Conservation (phyloP, 1,140 invertebrate genomes). For the Spodoptera frugiperda region DNA sequence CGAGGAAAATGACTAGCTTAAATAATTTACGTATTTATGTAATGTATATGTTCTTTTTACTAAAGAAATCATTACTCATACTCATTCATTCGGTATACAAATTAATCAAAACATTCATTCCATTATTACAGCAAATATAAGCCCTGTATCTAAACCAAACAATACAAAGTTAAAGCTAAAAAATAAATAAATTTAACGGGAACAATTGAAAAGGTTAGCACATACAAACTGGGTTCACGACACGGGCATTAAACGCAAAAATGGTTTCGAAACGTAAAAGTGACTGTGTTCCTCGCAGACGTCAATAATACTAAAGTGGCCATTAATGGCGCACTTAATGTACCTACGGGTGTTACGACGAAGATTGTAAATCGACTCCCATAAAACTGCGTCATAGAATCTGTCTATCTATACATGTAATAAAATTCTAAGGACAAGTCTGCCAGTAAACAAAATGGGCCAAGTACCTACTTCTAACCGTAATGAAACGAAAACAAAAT, state of each 20-base stretch:
- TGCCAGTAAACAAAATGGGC: conserved; percentile 8
- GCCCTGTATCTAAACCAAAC: background rate
- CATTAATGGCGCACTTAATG: conserved; percentile 51
- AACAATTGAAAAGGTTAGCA: conserved; percentile 33
- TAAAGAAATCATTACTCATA: too few species aligned
- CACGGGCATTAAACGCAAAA: conserved; percentile 35
- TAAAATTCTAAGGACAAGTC: conserved; percentile 30
- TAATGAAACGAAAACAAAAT: conserved; percentile 25
- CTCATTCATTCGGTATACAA: too few species aligned
- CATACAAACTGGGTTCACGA: conserved; percentile 38
- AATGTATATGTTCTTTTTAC: too few species aligned
- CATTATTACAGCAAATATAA: too few species aligned
- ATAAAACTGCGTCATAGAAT: conserved; percentile 47
- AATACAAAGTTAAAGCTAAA: background rate
- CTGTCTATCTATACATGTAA: conserved; percentile 35
- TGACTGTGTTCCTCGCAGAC: conserved; percentile 45
- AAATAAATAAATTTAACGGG: background rate
- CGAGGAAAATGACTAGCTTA: too few species aligned
- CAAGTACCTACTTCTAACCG: background rate
- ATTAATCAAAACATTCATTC: too few species aligned
- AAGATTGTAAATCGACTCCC: conserved; percentile 49
- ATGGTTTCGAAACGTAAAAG: conserved; percentile 47
- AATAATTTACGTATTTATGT: too few species aligned
- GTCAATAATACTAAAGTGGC: conserved; percentile 54
- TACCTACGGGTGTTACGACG: conserved; percentile 42